Evolutionary conservation across 2,888 invertebrate genomes (phyloP).

Genomic region (Amitus sp.): DNA sequence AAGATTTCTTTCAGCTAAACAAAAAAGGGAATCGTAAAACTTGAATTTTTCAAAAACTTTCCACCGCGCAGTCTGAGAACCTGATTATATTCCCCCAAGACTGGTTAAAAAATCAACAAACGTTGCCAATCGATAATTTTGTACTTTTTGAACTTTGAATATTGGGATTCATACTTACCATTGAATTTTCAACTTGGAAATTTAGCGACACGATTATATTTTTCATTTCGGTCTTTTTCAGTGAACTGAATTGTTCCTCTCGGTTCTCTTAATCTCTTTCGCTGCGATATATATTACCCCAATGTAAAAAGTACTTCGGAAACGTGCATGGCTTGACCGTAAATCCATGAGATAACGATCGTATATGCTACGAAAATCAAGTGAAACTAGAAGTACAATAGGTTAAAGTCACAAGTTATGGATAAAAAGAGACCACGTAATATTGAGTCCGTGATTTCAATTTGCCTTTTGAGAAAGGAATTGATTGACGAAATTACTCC

Average conservation of each 20-base stretch:
- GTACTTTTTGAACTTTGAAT: no score
- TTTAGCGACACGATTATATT: not conserved
- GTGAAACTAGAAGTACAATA: slow-evolving; percentile 20
- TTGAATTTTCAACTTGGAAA: no score
- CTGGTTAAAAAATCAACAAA: no score
- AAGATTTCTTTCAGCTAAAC: no score
- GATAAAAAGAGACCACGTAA: slow-evolving; percentile 16
- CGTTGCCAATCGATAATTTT: no score
- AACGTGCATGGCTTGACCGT: slow-evolving; percentile 21
- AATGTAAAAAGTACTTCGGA: slow-evolving; percentile 30
- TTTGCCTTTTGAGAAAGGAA: no score
- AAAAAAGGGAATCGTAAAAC: no score
- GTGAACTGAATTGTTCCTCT: not conserved
- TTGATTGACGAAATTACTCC: no score
- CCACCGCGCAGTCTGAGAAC: no score
- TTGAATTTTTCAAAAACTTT: no score
- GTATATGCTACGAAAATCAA: slow-evolving; percentile 24
- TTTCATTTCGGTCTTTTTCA: not conserved
- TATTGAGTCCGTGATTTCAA: not conserved
- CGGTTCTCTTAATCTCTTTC: slow-evolving; percentile 19
- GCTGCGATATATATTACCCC: slow-evolving; percentile 19
- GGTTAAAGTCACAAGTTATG: slow-evolving; percentile 14
- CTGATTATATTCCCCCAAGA: no score
- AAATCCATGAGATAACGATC: slow-evolving; percentile 30
- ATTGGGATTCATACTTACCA: no score